A percentile compares a stretch with the other conserved stretches of the same genome.
Conservation (phyloP, 2,113 vertebrate genomes). For the Panurus biarmicus region DNA sequence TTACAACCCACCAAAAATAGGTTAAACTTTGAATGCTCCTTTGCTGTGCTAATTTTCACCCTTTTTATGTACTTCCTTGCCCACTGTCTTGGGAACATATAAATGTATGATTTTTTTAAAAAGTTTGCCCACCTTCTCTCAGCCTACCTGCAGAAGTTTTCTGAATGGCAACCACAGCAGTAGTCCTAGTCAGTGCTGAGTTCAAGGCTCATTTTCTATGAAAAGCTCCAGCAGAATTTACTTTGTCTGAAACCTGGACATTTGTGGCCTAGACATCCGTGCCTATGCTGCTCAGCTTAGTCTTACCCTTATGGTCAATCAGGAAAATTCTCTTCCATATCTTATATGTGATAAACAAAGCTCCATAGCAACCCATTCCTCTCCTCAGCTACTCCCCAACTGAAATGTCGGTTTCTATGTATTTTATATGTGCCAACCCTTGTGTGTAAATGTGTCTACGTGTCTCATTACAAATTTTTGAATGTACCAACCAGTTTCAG, state of each 20-base stretch:
- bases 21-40: neutral
- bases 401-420: neutral
- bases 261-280: neutral
- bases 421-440: neutral
- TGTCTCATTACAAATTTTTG: neutral
- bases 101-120: neutral
- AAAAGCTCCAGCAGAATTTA: neutral
- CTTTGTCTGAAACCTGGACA: neutral
- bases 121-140: neutral
- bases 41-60: neutral
- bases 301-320: neutral
- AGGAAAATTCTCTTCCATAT: neutral
- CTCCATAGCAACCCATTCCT: neutral
- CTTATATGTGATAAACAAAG: neutral
- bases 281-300: neutral
- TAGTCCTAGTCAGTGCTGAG: neutral
- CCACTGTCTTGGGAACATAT: neutral
- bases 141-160: neutral
- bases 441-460: accelerated
- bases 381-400: neutral
- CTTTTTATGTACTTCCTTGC: neutral
- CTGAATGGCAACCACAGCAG: neutral
- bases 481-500: neutral
- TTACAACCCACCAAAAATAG: neutral
- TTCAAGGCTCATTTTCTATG: neutral